Evolutionary conservation across 2,797 vertebrate species (phyloP).

Genomic region (Neosilurus mollespiculum): DNA sequence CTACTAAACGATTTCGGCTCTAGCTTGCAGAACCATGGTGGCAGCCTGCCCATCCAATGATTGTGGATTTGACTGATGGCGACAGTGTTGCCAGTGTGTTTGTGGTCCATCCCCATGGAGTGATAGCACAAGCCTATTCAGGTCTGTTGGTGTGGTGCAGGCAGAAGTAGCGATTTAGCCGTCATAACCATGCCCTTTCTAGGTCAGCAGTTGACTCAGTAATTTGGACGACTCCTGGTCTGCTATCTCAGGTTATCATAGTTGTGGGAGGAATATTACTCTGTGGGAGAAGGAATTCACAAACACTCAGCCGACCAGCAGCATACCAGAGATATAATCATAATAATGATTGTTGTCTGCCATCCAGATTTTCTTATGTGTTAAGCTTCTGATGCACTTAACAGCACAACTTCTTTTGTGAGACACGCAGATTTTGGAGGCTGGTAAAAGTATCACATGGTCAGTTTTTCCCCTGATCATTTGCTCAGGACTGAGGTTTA

Average conservation of each 20-base stretch:
- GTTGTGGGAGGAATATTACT: constrained; percentile 8
- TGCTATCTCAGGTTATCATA: neutral
- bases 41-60: neutral
- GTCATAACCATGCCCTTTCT: neutral
- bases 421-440: neutral
- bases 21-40: too few relatives aligned
- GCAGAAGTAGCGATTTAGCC: neutral
- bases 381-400: constrained; percentile 15
- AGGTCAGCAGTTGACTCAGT: constrained; percentile 21
- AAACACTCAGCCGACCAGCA: neutral
- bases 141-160: neutral
- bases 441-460: constrained; percentile 17
- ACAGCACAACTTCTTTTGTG: neutral
- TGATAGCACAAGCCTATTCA: neutral
- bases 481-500: constrained; percentile 10
- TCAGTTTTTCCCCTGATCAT: neutral
- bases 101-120: neutral
- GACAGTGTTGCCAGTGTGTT: neutral
- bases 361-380: neutral
- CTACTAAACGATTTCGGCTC: neutral
- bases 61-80: neutral
- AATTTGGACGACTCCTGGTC: neutral
- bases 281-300: neutral
- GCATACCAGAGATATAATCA: constrained; percentile 12
- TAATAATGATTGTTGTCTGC: constrained; percentile 6